phyloP scores from a whole-genome alignment of 2,797 vertebrate genomes.

The Falco berigora region DNA sequence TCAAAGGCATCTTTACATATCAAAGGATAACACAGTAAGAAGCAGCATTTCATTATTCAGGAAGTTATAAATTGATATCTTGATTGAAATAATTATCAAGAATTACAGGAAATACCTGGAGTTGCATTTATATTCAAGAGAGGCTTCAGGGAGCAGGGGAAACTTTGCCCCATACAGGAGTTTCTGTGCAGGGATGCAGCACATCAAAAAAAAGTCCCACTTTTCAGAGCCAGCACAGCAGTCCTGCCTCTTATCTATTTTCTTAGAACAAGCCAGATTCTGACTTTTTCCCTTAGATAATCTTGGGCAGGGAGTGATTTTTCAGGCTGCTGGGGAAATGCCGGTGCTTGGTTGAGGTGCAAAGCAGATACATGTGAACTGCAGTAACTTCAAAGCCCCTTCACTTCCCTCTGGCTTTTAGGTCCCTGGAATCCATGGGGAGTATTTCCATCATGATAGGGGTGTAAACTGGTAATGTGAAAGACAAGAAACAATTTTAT shows the following conservation, averaged over 20 bases:
- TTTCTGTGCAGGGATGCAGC: neutral
- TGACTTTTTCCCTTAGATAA: neutral
- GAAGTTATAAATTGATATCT: conserved; percentile 50
- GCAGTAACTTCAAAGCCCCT: neutral
- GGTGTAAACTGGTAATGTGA: fast-evolving
- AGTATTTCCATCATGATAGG: neutral
- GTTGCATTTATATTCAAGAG: conserved; percentile 28
- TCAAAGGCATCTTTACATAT: conserved; percentile 38
- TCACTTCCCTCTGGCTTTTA: neutral
- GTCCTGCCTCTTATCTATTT: neutral
- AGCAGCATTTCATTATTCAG: conserved; percentile 46
- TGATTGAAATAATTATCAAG: conserved; percentile 62
- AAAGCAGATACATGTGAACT: fast-evolving
- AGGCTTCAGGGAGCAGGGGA: neutral
- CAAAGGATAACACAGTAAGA: neutral
- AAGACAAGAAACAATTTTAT: neutral
- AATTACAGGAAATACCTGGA: conserved; percentile 47
- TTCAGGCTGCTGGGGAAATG: neutral
- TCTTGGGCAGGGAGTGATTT: neutral
- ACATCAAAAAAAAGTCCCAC: neutral
- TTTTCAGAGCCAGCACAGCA: neutral
- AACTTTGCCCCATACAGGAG: neutral
- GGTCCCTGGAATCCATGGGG: neutral
- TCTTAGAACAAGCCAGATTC: neutral
- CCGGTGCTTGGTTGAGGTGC: neutral